Evolutionary conservation across 2,888 invertebrate genomes (phyloP).

Genomic region (Shargacucullia verbasci): DNA sequence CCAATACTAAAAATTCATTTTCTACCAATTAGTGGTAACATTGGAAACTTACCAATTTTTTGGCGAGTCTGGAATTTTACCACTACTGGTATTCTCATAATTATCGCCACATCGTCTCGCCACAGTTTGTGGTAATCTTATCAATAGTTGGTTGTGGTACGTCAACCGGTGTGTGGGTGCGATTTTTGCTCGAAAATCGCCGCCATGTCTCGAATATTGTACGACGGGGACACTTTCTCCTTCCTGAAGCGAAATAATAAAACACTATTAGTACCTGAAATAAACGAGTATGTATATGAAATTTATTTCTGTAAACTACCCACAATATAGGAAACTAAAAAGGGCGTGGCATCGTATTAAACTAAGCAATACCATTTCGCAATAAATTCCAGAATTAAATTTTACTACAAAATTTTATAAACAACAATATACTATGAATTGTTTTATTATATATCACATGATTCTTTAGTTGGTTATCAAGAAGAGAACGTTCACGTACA

Average conservation of each 20-base stretch:
- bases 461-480: conserved; percentile 2
- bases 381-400: no score
- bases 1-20: conserved; percentile 1
- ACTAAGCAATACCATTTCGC: no score
- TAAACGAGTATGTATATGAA: not conserved
- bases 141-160: conserved; percentile 19
- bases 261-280: not conserved
- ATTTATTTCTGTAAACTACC: no score
- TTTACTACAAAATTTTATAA: no score
- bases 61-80: not conserved
- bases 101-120: conserved; percentile 24
- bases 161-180: conserved; percentile 74
- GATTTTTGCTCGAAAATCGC: conserved; percentile 94
- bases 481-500: conserved; percentile 4
- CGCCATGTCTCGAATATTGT: conserved; percentile 94
- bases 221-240: conserved; percentile 92
- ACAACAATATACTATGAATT: no score
- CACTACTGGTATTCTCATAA: not conserved
- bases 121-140: conserved; percentile 43
- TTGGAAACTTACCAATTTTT: conserved; percentile 15
- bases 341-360: no score
- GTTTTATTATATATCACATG: not conserved
- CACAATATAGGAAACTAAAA: no score
- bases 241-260: conserved; percentile 83
- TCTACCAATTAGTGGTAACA: conserved; percentile 5